Base-by-base conservation (phyloP, 2,888 invertebrate species). In the Athripsodes cinereus region DNA sequence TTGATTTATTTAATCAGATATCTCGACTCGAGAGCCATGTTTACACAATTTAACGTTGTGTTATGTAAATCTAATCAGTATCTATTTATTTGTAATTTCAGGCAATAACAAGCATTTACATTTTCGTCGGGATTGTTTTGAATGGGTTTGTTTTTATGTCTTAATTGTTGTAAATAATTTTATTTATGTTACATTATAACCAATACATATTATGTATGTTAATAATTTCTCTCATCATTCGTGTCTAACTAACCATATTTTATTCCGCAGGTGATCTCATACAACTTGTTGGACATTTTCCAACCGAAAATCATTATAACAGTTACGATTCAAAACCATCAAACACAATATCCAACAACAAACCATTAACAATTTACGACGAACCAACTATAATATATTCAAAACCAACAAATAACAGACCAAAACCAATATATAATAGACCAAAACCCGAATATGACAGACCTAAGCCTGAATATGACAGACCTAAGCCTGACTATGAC, bases 261-360 rank as follows among this genome's bases (percentile, higher is more conserved):
- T 59, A 34, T 55, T 63, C 56, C 68, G 73, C 79, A 79, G 79
- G 79, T 76, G 79, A 79, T 63, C 70, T 78, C 51, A 77, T 79
- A 55, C 75, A 79, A 71, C 70, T 79, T 62, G 78, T 79, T 68
- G 79, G 79, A 5, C 67, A 77, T 67, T 77, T 79, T 61, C 79
- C 79, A 55, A 75, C 77, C 67, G 58, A 63, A 53, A 60, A 59
- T 52, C 40, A 40, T 13, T 62, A 52, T 50, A 77, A 78, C 67
- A 74, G 69, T 67, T 78, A 73, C 68, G 74, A 74, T 58, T 75
- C 75, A 62, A 74, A 73, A 67, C 56, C 53, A 48, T 50, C 68
- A 60, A 74, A 73, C 69, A 47, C 54, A 8, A 51, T 53, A 1
- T 26, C 55, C 20, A 76, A 75, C 49, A 76, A 75, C 49, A 61